These are phyloP conservation scores for Drosophila miranda DNA, from an alignment of 1,140 invertebrate species.

Conservation along the genomic window DNA sequence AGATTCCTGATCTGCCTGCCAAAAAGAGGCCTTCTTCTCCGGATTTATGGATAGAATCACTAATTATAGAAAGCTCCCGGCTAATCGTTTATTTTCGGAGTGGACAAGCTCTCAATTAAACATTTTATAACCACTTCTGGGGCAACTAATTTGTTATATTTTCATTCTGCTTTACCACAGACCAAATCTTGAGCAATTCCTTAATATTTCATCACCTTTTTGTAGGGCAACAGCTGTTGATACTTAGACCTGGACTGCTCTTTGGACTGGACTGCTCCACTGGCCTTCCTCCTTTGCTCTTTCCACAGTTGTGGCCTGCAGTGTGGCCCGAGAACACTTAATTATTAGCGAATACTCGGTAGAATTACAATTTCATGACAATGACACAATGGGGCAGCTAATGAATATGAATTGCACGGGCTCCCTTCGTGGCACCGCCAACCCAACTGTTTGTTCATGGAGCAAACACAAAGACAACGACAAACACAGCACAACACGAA, in stretches of 20 bases:
- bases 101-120: too few relatives aligned
- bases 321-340: constrained; percentile 25
- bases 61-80: too few relatives aligned
- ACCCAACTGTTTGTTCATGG: constrained; percentile 30
- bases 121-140: too few relatives aligned
- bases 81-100: neutral
- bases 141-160: too few relatives aligned
- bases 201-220: constrained; percentile 16
- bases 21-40: too few relatives aligned
- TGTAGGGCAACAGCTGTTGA: too few relatives aligned
- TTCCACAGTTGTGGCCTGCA: neutral
- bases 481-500: constrained; percentile 24
- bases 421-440: constrained; percentile 9
- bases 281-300: too few relatives aligned
- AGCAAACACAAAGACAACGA: constrained; percentile 43
- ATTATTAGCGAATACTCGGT: constrained; percentile 51
- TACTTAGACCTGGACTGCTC: too few relatives aligned
- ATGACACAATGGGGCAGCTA: constrained; percentile 65
- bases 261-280: too few relatives aligned
- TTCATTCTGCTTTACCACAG: too few relatives aligned
- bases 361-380: constrained; percentile 53
- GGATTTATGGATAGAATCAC: too few relatives aligned
- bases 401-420: constrained; percentile 75
- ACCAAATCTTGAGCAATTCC: neutral
- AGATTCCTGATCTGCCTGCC: too few relatives aligned